Conservation (phyloP, 92 coral and sea anemone species). For the Epizoanthus illoricatus region DNA sequence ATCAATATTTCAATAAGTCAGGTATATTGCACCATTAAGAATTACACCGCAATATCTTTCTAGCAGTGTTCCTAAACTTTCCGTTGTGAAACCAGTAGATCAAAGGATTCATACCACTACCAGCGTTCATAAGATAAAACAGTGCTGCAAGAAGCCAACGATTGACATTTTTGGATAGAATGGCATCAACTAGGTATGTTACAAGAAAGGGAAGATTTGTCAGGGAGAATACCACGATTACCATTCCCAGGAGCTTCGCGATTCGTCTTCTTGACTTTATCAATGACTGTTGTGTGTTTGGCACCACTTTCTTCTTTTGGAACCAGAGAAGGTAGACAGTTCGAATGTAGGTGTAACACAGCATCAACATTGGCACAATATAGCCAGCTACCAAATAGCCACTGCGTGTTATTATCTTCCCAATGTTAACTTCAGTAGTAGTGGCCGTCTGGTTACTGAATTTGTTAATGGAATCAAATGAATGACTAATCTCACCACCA, state of each 20-base stretch:
- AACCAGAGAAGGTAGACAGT: background rate
- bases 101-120: background rate
- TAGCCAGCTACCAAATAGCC: too few species aligned
- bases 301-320: too few species aligned
- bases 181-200: background rate
- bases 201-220: background rate
- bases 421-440: too few species aligned
- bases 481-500: too few species aligned
- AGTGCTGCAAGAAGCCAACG: background rate
- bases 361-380: background rate
- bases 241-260: background rate
- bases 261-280: background rate
- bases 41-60: background rate
- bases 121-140: background rate
- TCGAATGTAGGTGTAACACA: background rate
- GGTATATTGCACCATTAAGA: background rate
- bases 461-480: too few species aligned
- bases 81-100: conserved; percentile 12
- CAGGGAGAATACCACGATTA: background rate
- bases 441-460: too few species aligned
- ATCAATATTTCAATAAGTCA: too few species aligned
- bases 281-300: background rate
- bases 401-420: too few species aligned
- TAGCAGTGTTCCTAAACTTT: background rate
- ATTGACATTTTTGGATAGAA: background rate